phyloP scores from a whole-genome alignment of 2,888 invertebrate genomes.

The Synergus japonicus region DNA sequence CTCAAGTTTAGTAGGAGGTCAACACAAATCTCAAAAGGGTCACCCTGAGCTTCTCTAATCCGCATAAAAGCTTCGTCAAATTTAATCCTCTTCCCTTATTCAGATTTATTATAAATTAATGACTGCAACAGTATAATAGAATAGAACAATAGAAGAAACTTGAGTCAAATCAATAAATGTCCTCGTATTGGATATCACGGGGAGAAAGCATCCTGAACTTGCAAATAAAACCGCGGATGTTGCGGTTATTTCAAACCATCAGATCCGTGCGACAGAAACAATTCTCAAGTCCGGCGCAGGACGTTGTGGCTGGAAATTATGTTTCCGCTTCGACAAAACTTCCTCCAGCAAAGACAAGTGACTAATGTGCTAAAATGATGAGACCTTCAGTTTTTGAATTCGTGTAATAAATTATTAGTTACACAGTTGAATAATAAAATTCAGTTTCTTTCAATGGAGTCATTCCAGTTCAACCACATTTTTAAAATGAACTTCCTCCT shows the following conservation, averaged over 20 bases:
- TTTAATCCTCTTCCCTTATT: slow-evolving; percentile 16
- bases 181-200: not conserved
- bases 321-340: slow-evolving; percentile 42
- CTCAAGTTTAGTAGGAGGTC: slow-evolving; percentile 48
- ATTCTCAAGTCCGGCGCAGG: slow-evolving; percentile 50
- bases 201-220: slow-evolving; percentile 8
- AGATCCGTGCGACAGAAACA: slow-evolving; percentile 41
- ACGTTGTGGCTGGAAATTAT: slow-evolving; percentile 57
- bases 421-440: not conserved
- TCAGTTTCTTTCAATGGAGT: not conserved
- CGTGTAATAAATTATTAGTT: not conserved
- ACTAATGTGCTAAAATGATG: not conserved
- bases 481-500: not conserved
- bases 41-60: slow-evolving; percentile 17
- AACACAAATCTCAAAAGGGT: slow-evolving; percentile 51
- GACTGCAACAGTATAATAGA: not conserved
- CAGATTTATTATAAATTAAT: not conserved
- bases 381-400: not conserved
- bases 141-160: not conserved
- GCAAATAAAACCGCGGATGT: slow-evolving; percentile 44
- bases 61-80: slow-evolving; percentile 15
- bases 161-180: not conserved
- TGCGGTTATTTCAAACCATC: slow-evolving; percentile 42
- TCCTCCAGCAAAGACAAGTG: slow-evolving; percentile 31
- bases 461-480: not conserved